Evolutionary conservation across 92 coral and sea anemone species (phyloP), one percentile per base, ranked within the genome.

Genomic region (Actinostola sp.): DNA sequence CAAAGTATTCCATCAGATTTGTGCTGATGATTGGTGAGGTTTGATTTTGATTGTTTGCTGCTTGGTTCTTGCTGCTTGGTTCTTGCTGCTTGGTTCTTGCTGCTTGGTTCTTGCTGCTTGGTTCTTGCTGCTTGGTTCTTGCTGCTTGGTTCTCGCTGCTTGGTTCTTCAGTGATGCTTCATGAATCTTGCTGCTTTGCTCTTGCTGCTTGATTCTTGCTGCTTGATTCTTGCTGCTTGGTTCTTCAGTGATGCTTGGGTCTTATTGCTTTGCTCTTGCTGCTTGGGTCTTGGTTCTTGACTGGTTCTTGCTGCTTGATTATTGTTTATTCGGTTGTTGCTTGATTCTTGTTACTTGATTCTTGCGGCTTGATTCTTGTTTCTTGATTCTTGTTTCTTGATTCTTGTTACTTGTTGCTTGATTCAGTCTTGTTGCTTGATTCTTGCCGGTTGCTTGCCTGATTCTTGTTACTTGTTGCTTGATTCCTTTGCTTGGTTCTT

Each of bases 121-220:
- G 34, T 23, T 73, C 85, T 74, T 80, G 60, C 69, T 58, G 68
- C 76, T 78, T 58, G 76, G 53, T 53, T 80, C 85, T 59, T 72
- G 71, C 54, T 64, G 81, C 63, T 51, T 63, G 81, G 14, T 45
- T 44, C 83, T 56, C 42, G 61, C 43, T 24, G 48, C 76, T 65
- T 71, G 60, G 48, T 58, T 55, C 76, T 78, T 58, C 68, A 41
- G 41, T 80, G 79, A 43, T 72, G 71, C 71, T 38, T 63, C 63
- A 33, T 63, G 81, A 25, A 43, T 44, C 83, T 56, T 57, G 61
- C 43, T 24, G 48, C 75, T 65, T 71, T 21, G 17, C 48, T 70
- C 59, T 41, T 46, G 53, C 53, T 30, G 31, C 60, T 72, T 65
- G 59, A n/a, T 27, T 16, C 75, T 65, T 65, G 65, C 70, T 73